Percentiles rank a stretch among this genome's conserved stretches.
Evolutionary conservation across 2,888 invertebrate species (phyloP).

Genomic region (Limnephilus rhombicus): DNA sequence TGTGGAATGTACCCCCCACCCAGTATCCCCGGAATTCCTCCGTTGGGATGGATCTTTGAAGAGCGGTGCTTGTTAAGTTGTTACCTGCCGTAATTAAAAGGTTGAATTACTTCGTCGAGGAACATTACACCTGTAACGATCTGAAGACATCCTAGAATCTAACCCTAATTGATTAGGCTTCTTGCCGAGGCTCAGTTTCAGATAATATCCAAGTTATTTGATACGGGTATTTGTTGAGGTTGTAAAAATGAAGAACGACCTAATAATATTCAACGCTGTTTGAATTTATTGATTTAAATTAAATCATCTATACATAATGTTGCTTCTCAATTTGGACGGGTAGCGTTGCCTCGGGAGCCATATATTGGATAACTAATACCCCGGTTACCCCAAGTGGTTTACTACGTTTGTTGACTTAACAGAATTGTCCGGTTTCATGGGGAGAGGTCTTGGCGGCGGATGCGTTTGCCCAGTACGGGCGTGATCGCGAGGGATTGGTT

Average conservation of each 20-base stretch:
- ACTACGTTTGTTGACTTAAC: no score
- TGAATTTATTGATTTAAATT: neutral
- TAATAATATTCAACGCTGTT: neutral
- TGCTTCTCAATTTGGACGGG: no score
- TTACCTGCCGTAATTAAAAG: constrained; percentile 63
- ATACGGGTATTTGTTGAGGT: neutral
- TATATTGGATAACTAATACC: no score
- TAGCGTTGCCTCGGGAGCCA: no score
- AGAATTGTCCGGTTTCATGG: no score
- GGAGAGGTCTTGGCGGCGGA: no score
- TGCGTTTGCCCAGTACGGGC: no score
- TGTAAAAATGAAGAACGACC: neutral
- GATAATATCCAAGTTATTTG: neutral
- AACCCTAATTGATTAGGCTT: constrained; percentile 40
- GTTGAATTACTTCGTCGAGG: constrained; percentile 54
- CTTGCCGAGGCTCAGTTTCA: constrained; percentile 22
- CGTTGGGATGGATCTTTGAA: constrained; percentile 48
- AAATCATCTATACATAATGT: no score
- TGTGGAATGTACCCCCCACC: constrained; percentile 52
- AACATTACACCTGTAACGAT: constrained; percentile 11
- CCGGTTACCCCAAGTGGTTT: no score
- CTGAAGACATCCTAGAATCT: neutral
- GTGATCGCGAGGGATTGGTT: no score
- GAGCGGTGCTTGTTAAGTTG: constrained; percentile 58
- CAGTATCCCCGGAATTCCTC: constrained; percentile 35